phyloP scores from a whole-genome alignment of 2,797 vertebrate genomes.

The Sternarchorhynchus goeldii region DNA sequence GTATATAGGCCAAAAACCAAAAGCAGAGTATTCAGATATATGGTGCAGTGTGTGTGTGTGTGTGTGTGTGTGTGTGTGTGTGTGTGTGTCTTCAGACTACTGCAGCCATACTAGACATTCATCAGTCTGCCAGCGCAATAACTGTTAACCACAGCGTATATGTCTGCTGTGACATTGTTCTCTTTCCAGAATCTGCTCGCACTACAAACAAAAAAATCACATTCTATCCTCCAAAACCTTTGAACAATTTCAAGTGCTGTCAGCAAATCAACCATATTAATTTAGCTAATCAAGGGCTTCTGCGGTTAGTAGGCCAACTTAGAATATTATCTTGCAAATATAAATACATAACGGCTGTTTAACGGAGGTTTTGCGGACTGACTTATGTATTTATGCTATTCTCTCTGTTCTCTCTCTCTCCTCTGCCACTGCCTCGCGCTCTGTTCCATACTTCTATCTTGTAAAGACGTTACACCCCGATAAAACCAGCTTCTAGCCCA shows the following conservation, averaged over 20 bases:
- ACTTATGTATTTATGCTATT: background rate
- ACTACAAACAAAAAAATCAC: slow-evolving; percentile 66
- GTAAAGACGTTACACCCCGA: slow-evolving; percentile 60
- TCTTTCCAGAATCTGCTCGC: slow-evolving; percentile 58
- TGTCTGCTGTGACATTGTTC: slow-evolving; percentile 59
- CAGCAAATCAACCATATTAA: slow-evolving; percentile 69
- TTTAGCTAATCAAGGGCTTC: slow-evolving; percentile 74
- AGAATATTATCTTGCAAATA: slow-evolving; percentile 77
- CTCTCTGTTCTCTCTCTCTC: slow-evolving; percentile 8
- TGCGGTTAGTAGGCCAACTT: slow-evolving; percentile 69
- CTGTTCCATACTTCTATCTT: background rate
- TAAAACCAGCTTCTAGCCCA: slow-evolving; percentile 60
- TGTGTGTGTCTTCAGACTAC: slow-evolving; percentile 55
- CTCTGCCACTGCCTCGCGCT: slow-evolving; percentile 32
- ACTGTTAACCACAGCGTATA: slow-evolving; percentile 65
- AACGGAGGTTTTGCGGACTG: background rate
- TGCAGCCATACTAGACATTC: slow-evolving; percentile 66
- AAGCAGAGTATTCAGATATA: slow-evolving; percentile 77
- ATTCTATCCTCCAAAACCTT: slow-evolving; percentile 70
- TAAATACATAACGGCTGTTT: slow-evolving; percentile 66
- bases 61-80: slow-evolving; percentile 51
- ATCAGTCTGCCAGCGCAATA: slow-evolving; percentile 63
- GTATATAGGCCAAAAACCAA: slow-evolving; percentile 73
- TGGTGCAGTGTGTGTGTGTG: slow-evolving; percentile 48
- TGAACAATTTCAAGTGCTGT: slow-evolving; percentile 72